These are phyloP conservation scores for Augochlorella aurata DNA, from an alignment of 2,888 invertebrate genomes.

Conservation along the genomic window DNA sequence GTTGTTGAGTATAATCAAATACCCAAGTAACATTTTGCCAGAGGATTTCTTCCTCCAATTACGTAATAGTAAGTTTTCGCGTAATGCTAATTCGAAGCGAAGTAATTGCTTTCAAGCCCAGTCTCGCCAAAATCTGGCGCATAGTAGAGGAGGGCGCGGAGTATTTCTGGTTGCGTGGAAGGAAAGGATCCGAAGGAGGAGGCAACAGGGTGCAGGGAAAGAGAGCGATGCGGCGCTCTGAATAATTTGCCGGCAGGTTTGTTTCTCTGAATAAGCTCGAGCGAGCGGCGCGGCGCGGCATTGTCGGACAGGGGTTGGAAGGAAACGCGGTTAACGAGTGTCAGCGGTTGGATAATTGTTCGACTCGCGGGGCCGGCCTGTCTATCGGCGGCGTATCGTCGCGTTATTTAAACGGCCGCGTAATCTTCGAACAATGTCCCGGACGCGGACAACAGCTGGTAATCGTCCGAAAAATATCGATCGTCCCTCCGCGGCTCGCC, in stretches of 20 bases:
- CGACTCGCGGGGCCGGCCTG: not conserved
- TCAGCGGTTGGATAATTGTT: conserved; percentile 5
- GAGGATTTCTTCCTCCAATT: too few relatives aligned
- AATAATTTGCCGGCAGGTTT: conserved; percentile 8
- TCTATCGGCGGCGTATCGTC: not conserved
- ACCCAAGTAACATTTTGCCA: too few relatives aligned
- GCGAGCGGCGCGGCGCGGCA: not conserved
- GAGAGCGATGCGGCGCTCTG: not conserved
- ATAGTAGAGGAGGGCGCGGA: too few relatives aligned
- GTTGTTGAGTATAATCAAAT: too few relatives aligned
- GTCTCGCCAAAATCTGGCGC: too few relatives aligned
- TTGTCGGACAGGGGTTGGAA: conserved; percentile 4
- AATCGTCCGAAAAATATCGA: conserved; percentile 10
- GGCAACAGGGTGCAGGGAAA: not conserved
- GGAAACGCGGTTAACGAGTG: conserved; percentile 8
- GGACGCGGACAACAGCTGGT: not conserved
- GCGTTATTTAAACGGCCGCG: conserved; percentile 7
- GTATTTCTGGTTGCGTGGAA: too few relatives aligned
- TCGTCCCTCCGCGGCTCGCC: not conserved
- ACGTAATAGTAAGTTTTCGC: too few relatives aligned
- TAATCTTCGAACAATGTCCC: conserved; percentile 8
- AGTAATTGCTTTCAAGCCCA: too few relatives aligned
- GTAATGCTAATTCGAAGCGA: too few relatives aligned
- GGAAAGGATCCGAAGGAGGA: not conserved
- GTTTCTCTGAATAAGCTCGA: conserved; percentile 5